Evolutionary conservation across 2,888 invertebrate genomes (phyloP).

Genomic region (Tenthredo mesomela): DNA sequence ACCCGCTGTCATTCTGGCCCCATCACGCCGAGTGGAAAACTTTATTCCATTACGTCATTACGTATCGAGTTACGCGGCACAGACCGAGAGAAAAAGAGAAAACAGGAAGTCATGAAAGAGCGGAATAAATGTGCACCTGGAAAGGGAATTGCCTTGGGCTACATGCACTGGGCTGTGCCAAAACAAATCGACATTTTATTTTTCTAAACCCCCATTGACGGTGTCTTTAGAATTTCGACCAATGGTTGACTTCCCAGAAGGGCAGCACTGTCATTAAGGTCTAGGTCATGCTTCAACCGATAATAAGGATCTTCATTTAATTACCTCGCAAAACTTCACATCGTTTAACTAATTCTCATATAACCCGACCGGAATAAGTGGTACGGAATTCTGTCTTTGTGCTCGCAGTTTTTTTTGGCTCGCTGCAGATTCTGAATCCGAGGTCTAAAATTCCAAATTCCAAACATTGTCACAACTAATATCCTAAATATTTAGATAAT

Average conservation of each 20-base stretch:
- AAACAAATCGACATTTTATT: not conserved
- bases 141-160: not conserved
- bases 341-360: not conserved
- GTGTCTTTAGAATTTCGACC: not conserved
- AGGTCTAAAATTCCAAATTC: not conserved
- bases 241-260: not conserved
- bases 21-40: slow-evolving; percentile 48
- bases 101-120: not conserved
- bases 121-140: not conserved
- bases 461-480: not conserved
- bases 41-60: slow-evolving; percentile 49
- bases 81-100: not conserved
- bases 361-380: not conserved
- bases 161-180: not conserved
- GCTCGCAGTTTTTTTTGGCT: not conserved
- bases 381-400: not conserved
- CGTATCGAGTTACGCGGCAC: slow-evolving; percentile 43
- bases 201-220: not conserved
- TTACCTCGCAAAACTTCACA: not conserved
- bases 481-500: not conserved
- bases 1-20: slow-evolving; percentile 42
- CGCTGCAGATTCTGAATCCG: not conserved
- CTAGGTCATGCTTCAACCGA: not conserved
- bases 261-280: not conserved
- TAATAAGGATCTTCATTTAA: no score